Base-by-base conservation (phyloP, 1,140 invertebrate species). In the Drosophila baimaii region DNA sequence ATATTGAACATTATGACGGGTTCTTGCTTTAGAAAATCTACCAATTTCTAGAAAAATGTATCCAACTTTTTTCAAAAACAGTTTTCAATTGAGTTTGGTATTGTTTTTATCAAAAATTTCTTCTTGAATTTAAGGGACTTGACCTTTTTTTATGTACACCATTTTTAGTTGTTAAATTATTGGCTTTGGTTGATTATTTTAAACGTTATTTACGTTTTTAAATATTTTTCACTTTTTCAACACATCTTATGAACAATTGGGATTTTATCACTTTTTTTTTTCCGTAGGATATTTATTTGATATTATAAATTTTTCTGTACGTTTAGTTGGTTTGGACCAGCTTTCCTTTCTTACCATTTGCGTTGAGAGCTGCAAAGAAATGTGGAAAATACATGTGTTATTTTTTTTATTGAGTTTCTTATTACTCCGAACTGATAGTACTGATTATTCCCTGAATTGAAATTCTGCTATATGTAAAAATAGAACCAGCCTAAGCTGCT, bases 281-380 rank as follows among this genome's bases (percentile, higher is more conserved):
- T 56, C 35, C 55, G 25, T 39, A 41, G 54, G 27, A 29, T 35
- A 33, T 13, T 19, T 27, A 54, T 78, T 59, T 43, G 19, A 63
- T 74, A 33, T 31, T 35, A 47, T 17, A 23, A 47, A 25, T 35
- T 54, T 51, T 52, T 47, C 1, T 29, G 8, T 58, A 52, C 46
- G 7, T 52, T 44, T 75, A 13, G 54, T 44, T 52, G 54, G 61
- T 37, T 74, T 59, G 61, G 68, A 37, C 72, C 33, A 27, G 46
- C 46, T 39, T 74, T 83, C 83, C 83, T 66, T 88, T 86, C 83
- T 86, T 86, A 86, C 83, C 83, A 88, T 71, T 86, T 75, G 74
- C 37, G 55, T 59, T 69, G 56, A 66, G 68, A 77, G 57, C 83
- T 86, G 72, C 25, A 88, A 88, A 31, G 27, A 63, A 70, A 31